phyloP scores from a whole-genome alignment of 2,797 vertebrate genomes.

The Phataginus tetradactyla region DNA sequence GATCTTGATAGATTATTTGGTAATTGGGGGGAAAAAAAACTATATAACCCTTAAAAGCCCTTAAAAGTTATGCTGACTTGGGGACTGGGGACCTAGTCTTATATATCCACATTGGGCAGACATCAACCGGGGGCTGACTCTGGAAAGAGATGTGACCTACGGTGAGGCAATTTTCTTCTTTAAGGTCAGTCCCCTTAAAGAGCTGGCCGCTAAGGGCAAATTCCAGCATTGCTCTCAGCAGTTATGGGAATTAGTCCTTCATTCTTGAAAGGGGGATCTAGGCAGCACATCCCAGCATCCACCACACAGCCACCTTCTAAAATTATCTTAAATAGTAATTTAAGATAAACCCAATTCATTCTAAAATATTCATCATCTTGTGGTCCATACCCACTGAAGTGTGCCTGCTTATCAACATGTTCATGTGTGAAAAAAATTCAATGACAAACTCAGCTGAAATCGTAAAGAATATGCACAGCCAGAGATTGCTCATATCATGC shows the following conservation, averaged over 20 bases:
- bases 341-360: neutral
- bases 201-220: neutral
- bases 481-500: conserved; percentile 41
- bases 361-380: neutral
- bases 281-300: neutral
- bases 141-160: neutral
- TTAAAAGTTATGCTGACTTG: neutral
- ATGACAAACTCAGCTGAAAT: conserved; percentile 55
- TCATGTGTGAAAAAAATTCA: conserved; percentile 35
- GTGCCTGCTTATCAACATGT: neutral
- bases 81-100: neutral
- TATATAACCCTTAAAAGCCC: neutral
- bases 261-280: neutral
- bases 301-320: neutral
- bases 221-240: neutral
- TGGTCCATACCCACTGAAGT: neutral
- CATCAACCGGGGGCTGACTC: neutral
- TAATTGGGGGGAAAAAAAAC: neutral
- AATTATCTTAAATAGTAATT: too few relatives aligned
- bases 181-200: neutral
- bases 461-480: conserved; percentile 48
- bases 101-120: neutral
- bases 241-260: neutral
- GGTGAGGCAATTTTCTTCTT: neutral
- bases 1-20: neutral